phyloP scores from a whole-genome alignment of 2,888 invertebrate species.

The Oegoconia quadripuncta region DNA sequence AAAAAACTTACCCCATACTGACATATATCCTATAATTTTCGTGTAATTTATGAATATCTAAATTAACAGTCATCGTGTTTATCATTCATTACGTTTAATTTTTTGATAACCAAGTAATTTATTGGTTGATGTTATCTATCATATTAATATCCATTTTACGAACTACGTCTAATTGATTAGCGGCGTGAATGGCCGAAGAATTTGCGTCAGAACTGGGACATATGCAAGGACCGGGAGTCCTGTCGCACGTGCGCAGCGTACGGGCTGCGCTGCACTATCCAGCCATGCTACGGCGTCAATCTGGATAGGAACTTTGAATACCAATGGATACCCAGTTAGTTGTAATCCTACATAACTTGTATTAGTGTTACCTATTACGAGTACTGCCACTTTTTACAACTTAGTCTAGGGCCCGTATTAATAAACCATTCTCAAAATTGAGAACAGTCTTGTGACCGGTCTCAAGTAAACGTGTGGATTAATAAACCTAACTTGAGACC shows the following conservation, averaged over 20 bases:
- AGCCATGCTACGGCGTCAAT: slow-evolving; percentile 65
- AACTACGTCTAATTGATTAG: slow-evolving; percentile 26
- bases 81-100: not conserved
- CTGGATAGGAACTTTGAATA: slow-evolving; percentile 72
- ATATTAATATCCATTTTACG: not conserved
- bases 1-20: too few species aligned
- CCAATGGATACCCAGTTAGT: slow-evolving; percentile 65
- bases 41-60: not conserved
- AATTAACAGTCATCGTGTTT: not conserved
- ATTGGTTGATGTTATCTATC: not conserved
- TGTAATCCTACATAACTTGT: too few species aligned
- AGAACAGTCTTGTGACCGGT: too few species aligned
- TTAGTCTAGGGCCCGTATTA: too few species aligned
- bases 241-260: slow-evolving; percentile 45
- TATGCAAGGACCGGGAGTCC: slow-evolving; percentile 44
- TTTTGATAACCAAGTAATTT: not conserved
- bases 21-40: too few species aligned
- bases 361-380: too few species aligned
- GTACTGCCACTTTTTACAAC: too few species aligned
- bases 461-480: too few species aligned
- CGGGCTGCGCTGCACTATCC: slow-evolving; percentile 56
- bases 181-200: slow-evolving; percentile 66
- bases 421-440: too few species aligned
- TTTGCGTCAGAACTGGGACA: slow-evolving; percentile 60
- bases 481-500: too few species aligned